Evolutionary conservation across 2,888 invertebrate species (phyloP).

Genomic region (Caenorhabditis sp.): DNA sequence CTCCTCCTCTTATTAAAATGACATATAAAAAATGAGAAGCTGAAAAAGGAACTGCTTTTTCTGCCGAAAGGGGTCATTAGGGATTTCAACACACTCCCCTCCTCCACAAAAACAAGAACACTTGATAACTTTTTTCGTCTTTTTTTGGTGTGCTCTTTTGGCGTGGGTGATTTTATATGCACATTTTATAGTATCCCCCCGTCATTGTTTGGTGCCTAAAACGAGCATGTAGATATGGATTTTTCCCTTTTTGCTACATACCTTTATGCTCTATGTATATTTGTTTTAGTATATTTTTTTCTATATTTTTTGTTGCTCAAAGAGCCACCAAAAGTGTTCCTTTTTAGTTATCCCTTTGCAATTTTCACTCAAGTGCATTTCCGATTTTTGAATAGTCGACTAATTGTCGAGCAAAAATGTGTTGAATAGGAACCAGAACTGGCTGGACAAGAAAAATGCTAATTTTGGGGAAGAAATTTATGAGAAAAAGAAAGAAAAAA

Average conservation of each 20-base stretch:
- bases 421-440: no score
- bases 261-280: not conserved
- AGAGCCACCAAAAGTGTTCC: not conserved
- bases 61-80: no score
- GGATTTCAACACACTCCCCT: no score
- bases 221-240: not conserved
- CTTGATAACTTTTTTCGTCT: no score
- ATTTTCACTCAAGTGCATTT: not conserved
- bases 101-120: no score
- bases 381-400: not conserved
- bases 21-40: no score
- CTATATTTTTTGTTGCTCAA: constrained; percentile 6
- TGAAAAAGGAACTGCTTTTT: no score
- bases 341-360: not conserved
- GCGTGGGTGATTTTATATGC: not conserved
- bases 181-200: not conserved
- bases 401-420: not conserved
- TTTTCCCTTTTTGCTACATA: constrained; percentile 14
- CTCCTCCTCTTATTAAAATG: no score
- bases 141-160: not conserved
- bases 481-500: not conserved
- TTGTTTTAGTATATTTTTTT: constrained; percentile 1
- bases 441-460: not conserved
- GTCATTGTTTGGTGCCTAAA: not conserved
- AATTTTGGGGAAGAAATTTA: not conserved